Evolutionary conservation across 2,888 invertebrate species (phyloP), one percentile per base, ranked within the genome.

Genomic region (Scaptomyza reducta): DNA sequence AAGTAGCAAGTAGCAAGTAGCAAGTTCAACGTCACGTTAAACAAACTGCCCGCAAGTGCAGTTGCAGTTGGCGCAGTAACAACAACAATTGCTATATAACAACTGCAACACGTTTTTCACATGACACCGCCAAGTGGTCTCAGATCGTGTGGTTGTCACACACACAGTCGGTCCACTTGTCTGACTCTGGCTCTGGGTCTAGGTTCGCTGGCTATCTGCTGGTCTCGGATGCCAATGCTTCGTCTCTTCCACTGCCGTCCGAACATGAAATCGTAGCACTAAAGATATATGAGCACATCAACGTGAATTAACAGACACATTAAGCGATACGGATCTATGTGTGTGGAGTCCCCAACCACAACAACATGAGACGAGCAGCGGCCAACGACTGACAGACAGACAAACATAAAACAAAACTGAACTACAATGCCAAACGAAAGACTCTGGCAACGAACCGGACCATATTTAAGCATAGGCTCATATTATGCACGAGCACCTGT

Each of bases 231-330:
- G 56, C 27, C 35, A n/a, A 16, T 56, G 59, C 46, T 47, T 14
- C 16, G 3, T 14, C 40, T 56, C 16, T 5, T 14, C 35, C 59
- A 10, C 18, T 14, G 22, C 14, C 42, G 83, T 61, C 79, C 25
- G 67, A 70, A 72, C 81, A 78, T 87, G 73, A 78, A 82, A 85
- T 87, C 87, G 84, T 61, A 77, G 79, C 76, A 81, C 61, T 47
- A 77, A 77, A 87, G 82, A 83, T 87, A 83, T 87, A 87, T 87
- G 88, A 82, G 83, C 86, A 83, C 82, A 83, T 83, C 82, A 84
- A 87, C 65, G 84, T 87, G 87, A 88, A 88, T 87, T 87, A 88
- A 84, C 87, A 87, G 84, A 76, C 84, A 84, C 87, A 80, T 86
- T 78, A 84, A 84, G 74, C 77, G 89, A 88, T 88, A 87, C 68